These are phyloP conservation scores for Standfussiana lucernea DNA, from an alignment of 2,888 invertebrate species.

Conservation along the genomic window DNA sequence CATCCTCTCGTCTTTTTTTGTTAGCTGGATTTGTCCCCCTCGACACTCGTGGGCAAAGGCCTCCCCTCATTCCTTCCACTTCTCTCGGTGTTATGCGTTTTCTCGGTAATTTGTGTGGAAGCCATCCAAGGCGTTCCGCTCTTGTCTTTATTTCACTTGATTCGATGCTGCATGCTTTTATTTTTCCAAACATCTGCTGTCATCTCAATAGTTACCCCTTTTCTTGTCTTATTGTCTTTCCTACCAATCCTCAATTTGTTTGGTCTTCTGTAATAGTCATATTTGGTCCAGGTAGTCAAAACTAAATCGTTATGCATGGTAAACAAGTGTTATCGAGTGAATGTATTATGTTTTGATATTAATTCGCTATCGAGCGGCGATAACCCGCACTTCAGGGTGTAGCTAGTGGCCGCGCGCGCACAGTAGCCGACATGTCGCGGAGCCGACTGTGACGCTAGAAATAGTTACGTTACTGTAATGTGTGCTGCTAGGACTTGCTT, in stretches of 20 bases:
- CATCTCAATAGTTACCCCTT: not conserved
- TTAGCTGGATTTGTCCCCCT: not conserved
- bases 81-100: not conserved
- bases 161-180: not conserved
- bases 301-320: slow-evolving; percentile 42
- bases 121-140: too few species aligned
- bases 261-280: slow-evolving; percentile 1
- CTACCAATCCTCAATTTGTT: not conserved
- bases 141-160: not conserved
- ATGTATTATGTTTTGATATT: slow-evolving; percentile 64
- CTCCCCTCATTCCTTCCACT: not conserved
- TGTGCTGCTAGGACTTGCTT: slow-evolving; percentile 28
- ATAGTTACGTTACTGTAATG: slow-evolving; percentile 2
- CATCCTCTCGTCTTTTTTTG: not conserved
- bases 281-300: slow-evolving; percentile 45
- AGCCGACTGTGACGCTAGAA: slow-evolving; percentile 7
- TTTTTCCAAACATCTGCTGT: not conserved
- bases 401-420: slow-evolving; percentile 42
- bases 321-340: slow-evolving; percentile 65
- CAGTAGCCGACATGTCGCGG: slow-evolving; percentile 63
- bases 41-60: not conserved
- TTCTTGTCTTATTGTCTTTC: not conserved
- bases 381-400: slow-evolving; percentile 60
- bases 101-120: not conserved
- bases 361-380: slow-evolving; percentile 61